Evolutionary conservation across 2,113 vertebrate genomes (phyloP).

Genomic region (Aegithalos caudatus): DNA sequence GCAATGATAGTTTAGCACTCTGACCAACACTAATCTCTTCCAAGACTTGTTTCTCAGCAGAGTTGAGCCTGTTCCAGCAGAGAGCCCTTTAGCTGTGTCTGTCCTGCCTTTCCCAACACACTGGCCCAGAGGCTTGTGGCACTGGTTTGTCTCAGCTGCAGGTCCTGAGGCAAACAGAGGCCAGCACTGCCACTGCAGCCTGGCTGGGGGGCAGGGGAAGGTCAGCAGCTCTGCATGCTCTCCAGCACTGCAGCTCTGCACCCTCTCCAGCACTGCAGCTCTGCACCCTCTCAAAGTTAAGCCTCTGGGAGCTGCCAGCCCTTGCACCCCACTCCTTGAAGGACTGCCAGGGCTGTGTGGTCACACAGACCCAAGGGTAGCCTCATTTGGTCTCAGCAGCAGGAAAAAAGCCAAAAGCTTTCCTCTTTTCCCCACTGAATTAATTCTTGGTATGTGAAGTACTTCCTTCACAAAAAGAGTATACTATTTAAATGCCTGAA

Average conservation of each 20-base stretch:
- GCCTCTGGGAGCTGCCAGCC: not conserved
- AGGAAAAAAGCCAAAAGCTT: not conserved
- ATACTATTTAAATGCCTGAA: not conserved
- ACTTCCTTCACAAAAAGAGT: not conserved
- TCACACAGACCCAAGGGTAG: not conserved
- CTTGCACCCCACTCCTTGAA: rapidly evolving
- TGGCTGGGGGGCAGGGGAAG: not conserved
- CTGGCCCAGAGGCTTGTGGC: not conserved
- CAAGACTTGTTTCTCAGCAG: not conserved
- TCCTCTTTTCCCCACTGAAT: not conserved
- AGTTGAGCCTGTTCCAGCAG: not conserved
- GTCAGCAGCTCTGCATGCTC: rapidly evolving
- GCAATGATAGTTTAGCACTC: not conserved
- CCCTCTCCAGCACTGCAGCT: rapidly evolving
- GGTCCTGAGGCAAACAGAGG: not conserved
- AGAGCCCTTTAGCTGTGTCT: not conserved
- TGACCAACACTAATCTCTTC: not conserved
- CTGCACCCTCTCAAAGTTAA: not conserved
- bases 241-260: too few relatives aligned
- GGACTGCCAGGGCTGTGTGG: rapidly evolving
- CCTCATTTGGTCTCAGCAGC: not conserved
- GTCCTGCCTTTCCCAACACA: not conserved
- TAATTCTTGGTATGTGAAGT: not conserved
- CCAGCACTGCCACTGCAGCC: not conserved
- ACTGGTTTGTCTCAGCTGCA: not conserved